A percentile compares a stretch with the other conserved stretches of the same genome.
Conservation (phyloP, 2,113 vertebrate species). For the Pipra filicauda region DNA sequence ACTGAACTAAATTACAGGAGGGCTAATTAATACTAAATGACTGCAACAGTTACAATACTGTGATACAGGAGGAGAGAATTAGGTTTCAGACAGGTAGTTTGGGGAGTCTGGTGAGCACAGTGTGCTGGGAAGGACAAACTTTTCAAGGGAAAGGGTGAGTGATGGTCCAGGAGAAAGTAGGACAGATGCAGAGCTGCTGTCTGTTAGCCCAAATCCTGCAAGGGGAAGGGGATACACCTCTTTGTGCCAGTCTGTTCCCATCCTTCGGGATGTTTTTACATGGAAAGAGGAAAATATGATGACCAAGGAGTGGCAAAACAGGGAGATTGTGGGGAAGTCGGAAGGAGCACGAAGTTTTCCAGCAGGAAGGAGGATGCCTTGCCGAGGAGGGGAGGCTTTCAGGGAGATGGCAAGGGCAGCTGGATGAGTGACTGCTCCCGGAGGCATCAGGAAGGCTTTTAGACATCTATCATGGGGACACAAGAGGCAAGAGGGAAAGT, state of each 20-base stretch:
- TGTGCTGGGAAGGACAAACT: neutral
- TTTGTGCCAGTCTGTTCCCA: neutral
- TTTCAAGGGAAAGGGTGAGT: neutral
- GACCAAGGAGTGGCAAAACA: neutral
- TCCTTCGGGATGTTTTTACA: neutral
- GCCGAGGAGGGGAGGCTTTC: neutral
- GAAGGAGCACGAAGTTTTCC: neutral
- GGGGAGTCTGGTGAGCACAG: neutral
- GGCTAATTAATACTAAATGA: conserved; percentile 23
- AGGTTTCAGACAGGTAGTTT: neutral
- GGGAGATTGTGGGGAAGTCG: neutral
- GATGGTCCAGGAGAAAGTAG: neutral
- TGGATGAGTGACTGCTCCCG: neutral
- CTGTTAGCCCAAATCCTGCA: neutral
- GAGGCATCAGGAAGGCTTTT: neutral
- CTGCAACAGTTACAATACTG: neutral
- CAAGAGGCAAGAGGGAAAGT: conserved; percentile 26
- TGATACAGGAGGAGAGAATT: neutral
- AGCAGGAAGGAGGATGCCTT: neutral
- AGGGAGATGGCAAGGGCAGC: neutral
- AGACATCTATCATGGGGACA: conserved; percentile 16
- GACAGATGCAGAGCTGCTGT: neutral
- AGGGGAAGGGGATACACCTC: neutral
- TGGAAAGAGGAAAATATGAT: neutral
- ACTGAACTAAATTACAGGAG: neutral